Evolutionary conservation across 2,888 invertebrate genomes (phyloP), one percentile per base, ranked within the genome.

Genomic region (Caenorhabditis doughertyi): DNA sequence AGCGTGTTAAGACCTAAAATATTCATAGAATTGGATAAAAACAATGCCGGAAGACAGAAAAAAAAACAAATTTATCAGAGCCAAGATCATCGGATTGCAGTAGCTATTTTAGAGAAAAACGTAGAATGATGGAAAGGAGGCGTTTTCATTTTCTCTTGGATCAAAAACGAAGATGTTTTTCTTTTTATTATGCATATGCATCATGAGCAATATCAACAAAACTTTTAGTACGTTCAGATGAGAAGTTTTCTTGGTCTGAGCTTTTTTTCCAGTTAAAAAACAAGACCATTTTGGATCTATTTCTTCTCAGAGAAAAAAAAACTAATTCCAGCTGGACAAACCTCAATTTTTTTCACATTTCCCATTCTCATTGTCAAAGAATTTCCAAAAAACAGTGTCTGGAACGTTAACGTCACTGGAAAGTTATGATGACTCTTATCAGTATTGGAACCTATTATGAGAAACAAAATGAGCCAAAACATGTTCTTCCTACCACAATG

Each of bases 11-110:
- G 42, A 60, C 25, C 44, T 76, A 67, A 76, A 60, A 76, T 76
- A 76, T 76, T 58, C 76, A 76, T 76, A 53, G 67, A 60, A 62
- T 72, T 49, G 49, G 60, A 58, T 44, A 11, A 47, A 67, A 58
- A 76, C 67, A 76, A 51, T 51, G 42, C n/a, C 18, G 27, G 18
- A 27, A 32, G 25, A 13, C 27, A 65, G 9, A 39, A 9, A 2
- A 39, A 16, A 65, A 32, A 65, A 64, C 62, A 73, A 32, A 74
- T 53, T 64, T 74, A 65, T 65, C 56, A 74, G 44, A 55, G 16
- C 13, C n/a, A 9, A 51, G 51, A 23, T 51, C 9, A 44, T 51
- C 49, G 49, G 49, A 21, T 21, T 49, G 18, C n/a, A n/a, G n/a
- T n/a, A n/a, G n/a, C n/a, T n/a, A n/a, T n/a, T n/a, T n/a, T n/a